Conservation (phyloP, 1,140 invertebrate genomes). For the Dolichoris vasculosae region DNA sequence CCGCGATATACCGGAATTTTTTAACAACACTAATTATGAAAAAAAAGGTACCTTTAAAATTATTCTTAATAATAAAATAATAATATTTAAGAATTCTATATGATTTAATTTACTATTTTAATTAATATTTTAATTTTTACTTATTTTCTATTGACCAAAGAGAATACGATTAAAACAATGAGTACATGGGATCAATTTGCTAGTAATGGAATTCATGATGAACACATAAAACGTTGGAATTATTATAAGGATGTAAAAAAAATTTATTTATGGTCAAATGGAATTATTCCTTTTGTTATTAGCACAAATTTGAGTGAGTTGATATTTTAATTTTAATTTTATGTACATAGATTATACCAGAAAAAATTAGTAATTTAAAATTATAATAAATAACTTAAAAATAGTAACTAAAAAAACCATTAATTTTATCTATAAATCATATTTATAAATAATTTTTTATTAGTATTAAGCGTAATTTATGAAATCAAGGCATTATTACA, state of each 20-base stretch:
- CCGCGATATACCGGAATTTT: no score
- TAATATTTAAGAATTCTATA: neutral
- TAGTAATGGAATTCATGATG: neutral
- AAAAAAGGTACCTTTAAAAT: neutral
- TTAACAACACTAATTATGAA: neutral
- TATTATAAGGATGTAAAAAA: neutral
- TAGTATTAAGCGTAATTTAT: no score
- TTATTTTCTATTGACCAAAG: neutral
- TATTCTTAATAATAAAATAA: neutral
- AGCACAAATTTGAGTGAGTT: neutral
- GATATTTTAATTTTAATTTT: neutral
- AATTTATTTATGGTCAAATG: conserved; percentile 4
- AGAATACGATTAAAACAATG: neutral
- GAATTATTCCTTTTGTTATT: neutral
- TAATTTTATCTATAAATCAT: no score
- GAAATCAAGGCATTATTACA: no score
- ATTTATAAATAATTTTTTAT: no score
- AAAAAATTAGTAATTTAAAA: no score
- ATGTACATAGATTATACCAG: neutral
- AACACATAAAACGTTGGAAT: conserved; percentile 10
- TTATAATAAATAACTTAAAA: no score
- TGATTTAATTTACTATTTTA: neutral
- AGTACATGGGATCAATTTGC: neutral
- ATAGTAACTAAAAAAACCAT: no score
- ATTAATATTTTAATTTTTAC: neutral